These are phyloP conservation scores for Samia ricini DNA, from an alignment of 1,140 invertebrate genomes.

Conservation along the genomic window DNA sequence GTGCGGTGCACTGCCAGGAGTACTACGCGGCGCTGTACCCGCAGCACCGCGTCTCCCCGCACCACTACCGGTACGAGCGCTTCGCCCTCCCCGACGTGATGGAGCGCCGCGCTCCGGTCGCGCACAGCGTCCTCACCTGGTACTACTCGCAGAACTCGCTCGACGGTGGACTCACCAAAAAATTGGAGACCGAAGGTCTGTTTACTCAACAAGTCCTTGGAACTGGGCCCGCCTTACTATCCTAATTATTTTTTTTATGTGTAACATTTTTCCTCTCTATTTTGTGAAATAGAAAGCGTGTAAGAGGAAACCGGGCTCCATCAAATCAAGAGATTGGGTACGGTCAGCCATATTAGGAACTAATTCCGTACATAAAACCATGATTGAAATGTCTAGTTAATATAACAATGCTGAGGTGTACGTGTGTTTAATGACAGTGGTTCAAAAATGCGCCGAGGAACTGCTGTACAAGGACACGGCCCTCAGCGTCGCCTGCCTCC, in stretches of 20 bases:
- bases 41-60: conserved; percentile 21
- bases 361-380: no score
- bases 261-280: neutral
- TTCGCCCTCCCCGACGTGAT: conserved; percentile 39
- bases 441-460: conserved; percentile 47
- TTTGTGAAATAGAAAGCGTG: neutral
- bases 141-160: conserved; percentile 51
- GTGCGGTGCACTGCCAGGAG: conserved; percentile 46
- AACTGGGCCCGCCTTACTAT: neutral
- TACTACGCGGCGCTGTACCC: conserved; percentile 54
- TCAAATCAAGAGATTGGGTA: no score
- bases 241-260: no score
- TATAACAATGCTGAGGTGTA: neutral
- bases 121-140: conserved; percentile 38
- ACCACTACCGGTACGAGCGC: conserved; percentile 44
- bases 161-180: conserved; percentile 15
- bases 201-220: neutral
- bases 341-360: no score
- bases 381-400: no score
- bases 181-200: conserved; percentile 43
- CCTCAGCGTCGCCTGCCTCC: conserved; percentile 43
- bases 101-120: conserved; percentile 16
- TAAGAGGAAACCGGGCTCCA: neutral
- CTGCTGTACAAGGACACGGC: conserved; percentile 47
- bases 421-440: conserved; percentile 25